Percentiles rank a stretch among this genome's conserved stretches.
These are phyloP conservation scores for Paraplagusia blochii DNA, from an alignment of 2,113 vertebrate species.

Conservation along the genomic window DNA sequence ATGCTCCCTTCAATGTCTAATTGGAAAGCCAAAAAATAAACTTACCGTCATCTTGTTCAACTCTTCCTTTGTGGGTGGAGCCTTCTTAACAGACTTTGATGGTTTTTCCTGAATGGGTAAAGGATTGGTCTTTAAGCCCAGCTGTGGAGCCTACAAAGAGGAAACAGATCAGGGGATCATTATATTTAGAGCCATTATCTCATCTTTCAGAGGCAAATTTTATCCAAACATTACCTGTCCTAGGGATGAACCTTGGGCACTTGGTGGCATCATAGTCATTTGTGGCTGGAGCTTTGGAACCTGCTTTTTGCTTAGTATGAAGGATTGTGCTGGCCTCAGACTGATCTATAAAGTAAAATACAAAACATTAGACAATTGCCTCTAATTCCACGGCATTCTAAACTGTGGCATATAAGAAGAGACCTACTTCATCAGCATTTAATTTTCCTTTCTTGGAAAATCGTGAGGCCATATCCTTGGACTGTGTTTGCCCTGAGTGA, in stretches of 20 bases:
- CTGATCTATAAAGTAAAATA: conserved; percentile 81
- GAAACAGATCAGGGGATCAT: not conserved
- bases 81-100: conserved; percentile 91
- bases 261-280: conserved; percentile 90
- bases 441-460: conserved; percentile 98
- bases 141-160: conserved; percentile 82
- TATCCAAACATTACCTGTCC: conserved; percentile 83
- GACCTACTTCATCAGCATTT: conserved; percentile 91
- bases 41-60: conserved; percentile 92
- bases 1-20: too few species aligned
- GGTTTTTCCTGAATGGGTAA: conserved; percentile 98
- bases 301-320: conserved; percentile 95
- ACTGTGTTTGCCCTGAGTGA: conserved; percentile 91
- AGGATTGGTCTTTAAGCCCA: conserved; percentile 96
- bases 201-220: not conserved
- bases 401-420: not conserved
- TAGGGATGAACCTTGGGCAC: conserved; percentile 87
- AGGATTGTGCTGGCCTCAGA: conserved; percentile 96
- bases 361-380: too few species aligned
- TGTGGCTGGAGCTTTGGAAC: conserved; percentile 97
- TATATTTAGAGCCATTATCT: not conserved
- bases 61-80: conserved; percentile 94
- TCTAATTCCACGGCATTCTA: not conserved
- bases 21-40: conserved; percentile 3
- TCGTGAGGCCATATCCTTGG: conserved; percentile 94